phyloP scores from a whole-genome alignment of 2,797 vertebrate genomes.

The Microhierax caerulescens region DNA sequence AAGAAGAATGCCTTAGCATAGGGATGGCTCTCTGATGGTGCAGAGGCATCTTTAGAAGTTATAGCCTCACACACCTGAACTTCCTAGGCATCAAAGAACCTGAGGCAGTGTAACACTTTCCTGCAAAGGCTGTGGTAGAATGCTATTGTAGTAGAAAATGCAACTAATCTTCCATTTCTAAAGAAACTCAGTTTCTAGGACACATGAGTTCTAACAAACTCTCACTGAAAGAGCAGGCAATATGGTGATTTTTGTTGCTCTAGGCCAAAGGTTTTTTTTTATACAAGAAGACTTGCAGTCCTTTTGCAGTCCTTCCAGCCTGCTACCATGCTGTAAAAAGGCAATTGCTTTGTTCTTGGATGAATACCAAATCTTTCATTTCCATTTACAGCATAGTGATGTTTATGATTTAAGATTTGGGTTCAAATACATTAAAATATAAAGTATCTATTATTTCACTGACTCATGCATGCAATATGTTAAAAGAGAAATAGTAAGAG shows the following conservation, averaged over 20 bases:
- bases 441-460: background rate
- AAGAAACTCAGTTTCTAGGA: background rate
- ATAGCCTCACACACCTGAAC: background rate
- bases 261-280: background rate
- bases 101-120: background rate
- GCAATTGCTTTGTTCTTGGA: background rate
- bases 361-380: background rate
- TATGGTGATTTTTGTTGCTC: background rate
- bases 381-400: background rate
- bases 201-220: background rate
- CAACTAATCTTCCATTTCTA: background rate
- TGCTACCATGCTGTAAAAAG: background rate
- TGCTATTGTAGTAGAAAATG: background rate
- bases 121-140: background rate
- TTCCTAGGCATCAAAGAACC: background rate
- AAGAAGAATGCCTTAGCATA: background rate
- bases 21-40: background rate
- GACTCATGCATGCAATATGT: background rate
- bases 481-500: background rate
- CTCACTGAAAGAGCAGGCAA: background rate
- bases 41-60: background rate
- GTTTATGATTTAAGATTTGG: slow-evolving; percentile 6
- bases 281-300: background rate
- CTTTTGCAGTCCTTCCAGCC: background rate
- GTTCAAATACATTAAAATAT: background rate